phyloP scores from a whole-genome alignment of 2,113 vertebrate genomes.

The Mirounga angustirostris region DNA sequence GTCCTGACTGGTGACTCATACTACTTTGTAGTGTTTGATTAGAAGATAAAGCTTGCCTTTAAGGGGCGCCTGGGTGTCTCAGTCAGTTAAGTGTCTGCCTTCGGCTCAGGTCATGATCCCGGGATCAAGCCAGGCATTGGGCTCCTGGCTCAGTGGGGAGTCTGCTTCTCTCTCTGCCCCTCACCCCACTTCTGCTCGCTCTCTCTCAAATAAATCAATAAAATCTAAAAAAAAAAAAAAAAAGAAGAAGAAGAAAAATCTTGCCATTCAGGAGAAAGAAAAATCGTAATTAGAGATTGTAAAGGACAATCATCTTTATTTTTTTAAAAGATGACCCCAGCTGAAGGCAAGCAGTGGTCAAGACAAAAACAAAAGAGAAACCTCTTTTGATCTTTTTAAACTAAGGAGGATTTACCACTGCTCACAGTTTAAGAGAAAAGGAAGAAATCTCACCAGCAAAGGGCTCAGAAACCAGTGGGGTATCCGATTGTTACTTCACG shows the following conservation, averaged over 20 bases:
- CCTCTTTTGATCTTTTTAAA: not conserved
- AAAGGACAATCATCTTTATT: not conserved
- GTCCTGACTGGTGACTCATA: not conserved
- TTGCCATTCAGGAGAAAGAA: not conserved
- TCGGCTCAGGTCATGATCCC: no score
- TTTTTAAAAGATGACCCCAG: not conserved
- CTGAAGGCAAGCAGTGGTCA: not conserved
- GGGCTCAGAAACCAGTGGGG: not conserved
- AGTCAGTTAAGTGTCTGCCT: not conserved
- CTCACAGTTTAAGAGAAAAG: constrained; percentile 5
- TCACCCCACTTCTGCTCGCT: not conserved
- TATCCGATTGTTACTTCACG: not conserved
- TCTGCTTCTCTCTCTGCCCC: not conserved
- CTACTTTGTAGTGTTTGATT: not conserved
- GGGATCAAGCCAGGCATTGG: no score
- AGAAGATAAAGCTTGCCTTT: not conserved
- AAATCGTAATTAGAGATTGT: not conserved
- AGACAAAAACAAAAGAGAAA: constrained; percentile 41
- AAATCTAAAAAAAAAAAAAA: no score
- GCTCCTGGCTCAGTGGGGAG: not conserved
- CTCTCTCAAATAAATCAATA: not conserved
- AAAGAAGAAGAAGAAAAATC: not conserved
- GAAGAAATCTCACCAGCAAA: constrained; percentile 14
- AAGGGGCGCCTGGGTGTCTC: not conserved
- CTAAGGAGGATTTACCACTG: not conserved